Percentiles rank a stretch among this genome's conserved stretches.
Conservation (phyloP, 2,888 invertebrate species). For the Noctua janthe region DNA sequence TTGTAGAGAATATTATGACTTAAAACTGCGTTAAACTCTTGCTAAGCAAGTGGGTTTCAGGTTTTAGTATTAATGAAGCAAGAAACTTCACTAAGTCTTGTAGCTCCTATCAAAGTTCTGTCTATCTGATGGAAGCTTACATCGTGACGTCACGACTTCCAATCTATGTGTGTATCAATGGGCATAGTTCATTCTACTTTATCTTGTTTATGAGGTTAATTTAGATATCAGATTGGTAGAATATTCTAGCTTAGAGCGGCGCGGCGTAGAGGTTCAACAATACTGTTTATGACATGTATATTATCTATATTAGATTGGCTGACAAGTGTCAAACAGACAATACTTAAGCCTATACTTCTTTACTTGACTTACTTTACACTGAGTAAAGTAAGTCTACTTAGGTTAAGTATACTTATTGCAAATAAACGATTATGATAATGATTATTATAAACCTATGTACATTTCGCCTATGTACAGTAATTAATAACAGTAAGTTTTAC, state of each 20-base stretch:
- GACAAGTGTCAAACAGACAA: too few species aligned
- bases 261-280: background rate
- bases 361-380: too few species aligned
- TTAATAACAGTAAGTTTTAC: background rate
- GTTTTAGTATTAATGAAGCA: slow-evolving; percentile 5
- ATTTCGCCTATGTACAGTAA: too few species aligned
- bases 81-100: background rate
- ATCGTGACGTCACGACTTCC: slow-evolving; percentile 58
- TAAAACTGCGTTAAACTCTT: background rate
- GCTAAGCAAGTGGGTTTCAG: background rate
- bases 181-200: slow-evolving; percentile 7
- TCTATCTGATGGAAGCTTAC: slow-evolving; percentile 29
- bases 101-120: slow-evolving; percentile 9
- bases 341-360: too few species aligned
- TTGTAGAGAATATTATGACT: background rate
- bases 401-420: too few species aligned
- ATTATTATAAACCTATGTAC: too few species aligned
- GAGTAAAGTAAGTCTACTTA: too few species aligned
- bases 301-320: background rate
- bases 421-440: too few species aligned
- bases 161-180: slow-evolving; percentile 22
- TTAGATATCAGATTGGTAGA: background rate
- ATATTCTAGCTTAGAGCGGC: background rate
- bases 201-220: slow-evolving; percentile 3
- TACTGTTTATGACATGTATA: background rate